Base-by-base conservation (phyloP, 30 jellyfish, hydroid and myxozoan species). In the Aurelia aurita region DNA sequence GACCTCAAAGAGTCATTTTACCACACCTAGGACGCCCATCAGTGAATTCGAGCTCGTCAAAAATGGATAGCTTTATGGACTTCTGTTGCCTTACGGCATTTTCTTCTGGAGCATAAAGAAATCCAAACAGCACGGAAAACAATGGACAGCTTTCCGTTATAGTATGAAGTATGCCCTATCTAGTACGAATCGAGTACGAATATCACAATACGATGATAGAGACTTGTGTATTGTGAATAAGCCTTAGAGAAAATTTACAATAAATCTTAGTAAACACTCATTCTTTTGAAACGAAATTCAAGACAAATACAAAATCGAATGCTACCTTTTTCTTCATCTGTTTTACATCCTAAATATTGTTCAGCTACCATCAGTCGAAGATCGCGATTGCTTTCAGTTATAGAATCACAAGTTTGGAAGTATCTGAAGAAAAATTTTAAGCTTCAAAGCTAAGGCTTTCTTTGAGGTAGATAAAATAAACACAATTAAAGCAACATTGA, bases 321-420 rank as follows among this genome's bases (percentile, higher is more conserved):
- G 62, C 43, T 44, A 90, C 97, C 84, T 49, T 44, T 78, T 53
- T 90, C 97, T 58, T 82, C 93, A 7, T 84, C 89, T 53, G 93
- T 72, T 55, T 83, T 80, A 54, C 97, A 83, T 25, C 66, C 72
- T 57, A 70, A 27, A 39, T 72, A 77, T 15, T 74, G 85, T 32
- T 91, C 98, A 22, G 96, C 96, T 15, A 71, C 69, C 90, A 69
- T 73, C 43, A 91, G 69, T 22, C 70, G 62, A 35, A 74, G 62
- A 12, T 86, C 94, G 63, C 70, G 55, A 64, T 81, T 79, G 11
- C 29, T 78, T 23, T 82, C 94, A 21, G 95, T 77, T n/a, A 93
- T 84, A 1, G 92, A 62, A 47, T 78, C 88, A 61, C 98, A 93
- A 39, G 98, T 93, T 45, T 93, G 97, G 65, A 93, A 93, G 65